Evolutionary conservation across 2,797 vertebrate species (phyloP).

Genomic region (Kryptopterus vitreolus): DNA sequence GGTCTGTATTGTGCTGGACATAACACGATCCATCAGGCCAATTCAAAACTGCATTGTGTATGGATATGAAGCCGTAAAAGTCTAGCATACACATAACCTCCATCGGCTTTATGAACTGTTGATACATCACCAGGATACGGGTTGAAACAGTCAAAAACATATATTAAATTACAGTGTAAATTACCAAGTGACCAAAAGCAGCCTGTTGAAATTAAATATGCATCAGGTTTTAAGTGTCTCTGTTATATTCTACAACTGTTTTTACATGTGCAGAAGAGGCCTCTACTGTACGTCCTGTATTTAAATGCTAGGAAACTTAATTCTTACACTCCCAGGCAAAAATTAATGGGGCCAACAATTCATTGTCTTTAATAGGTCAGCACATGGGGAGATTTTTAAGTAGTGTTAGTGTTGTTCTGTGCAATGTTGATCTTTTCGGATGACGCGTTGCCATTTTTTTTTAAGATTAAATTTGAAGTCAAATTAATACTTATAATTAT

Average conservation of each 20-base stretch:
- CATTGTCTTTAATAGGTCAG: too few relatives aligned
- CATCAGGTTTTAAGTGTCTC: neutral
- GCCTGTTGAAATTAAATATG: neutral
- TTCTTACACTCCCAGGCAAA: too few relatives aligned
- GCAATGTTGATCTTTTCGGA: too few relatives aligned
- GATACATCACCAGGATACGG: neutral
- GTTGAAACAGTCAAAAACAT: neutral
- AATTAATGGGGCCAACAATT: too few relatives aligned
- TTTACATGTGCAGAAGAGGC: neutral
- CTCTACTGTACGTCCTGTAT: too few relatives aligned
- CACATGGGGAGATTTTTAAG: too few relatives aligned
- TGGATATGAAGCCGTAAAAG: neutral
- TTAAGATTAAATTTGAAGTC: too few relatives aligned
- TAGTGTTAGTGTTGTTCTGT: too few relatives aligned
- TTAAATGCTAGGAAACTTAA: too few relatives aligned
- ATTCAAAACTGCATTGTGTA: constrained; percentile 2
- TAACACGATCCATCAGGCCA: neutral
- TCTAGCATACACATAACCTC: neutral
- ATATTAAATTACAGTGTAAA: neutral
- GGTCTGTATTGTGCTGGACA: neutral
- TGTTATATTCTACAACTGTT: neutral
- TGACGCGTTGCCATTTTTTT: too few relatives aligned
- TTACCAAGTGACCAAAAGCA: neutral
- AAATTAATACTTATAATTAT: too few relatives aligned
- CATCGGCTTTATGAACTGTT: constrained; percentile 2